Conservation (phyloP, 1,140 invertebrate species). For the Temnothorax nylanderi region DNA sequence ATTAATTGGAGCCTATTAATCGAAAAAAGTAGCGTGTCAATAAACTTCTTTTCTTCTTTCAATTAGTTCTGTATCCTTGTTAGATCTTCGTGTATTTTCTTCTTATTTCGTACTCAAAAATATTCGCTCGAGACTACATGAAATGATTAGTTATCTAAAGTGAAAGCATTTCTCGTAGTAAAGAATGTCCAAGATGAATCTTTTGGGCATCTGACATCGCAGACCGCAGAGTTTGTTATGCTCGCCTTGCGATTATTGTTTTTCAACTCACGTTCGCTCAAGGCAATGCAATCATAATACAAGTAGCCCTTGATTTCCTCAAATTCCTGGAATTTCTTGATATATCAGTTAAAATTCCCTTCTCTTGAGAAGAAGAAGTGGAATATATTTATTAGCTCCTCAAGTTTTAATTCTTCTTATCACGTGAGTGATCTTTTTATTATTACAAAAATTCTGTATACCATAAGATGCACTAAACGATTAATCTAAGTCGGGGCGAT, state of each 20-base stretch:
- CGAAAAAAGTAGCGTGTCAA: background rate
- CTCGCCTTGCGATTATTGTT: slow-evolving; percentile 16
- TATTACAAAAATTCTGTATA: background rate
- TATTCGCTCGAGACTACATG: background rate
- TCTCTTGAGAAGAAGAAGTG: background rate
- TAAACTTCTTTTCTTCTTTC: background rate
- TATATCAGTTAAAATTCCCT: background rate
- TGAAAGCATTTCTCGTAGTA: slow-evolving; percentile 15
- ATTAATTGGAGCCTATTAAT: background rate
- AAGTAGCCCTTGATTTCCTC: background rate
- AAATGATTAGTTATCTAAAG: slow-evolving; percentile 1
- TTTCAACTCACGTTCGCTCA: background rate
- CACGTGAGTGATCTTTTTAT: background rate
- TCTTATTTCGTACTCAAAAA: background rate
- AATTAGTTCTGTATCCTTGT: background rate
- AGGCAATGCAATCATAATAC: background rate
- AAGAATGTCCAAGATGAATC: slow-evolving; percentile 3
- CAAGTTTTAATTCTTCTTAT: background rate
- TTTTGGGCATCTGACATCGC: background rate
- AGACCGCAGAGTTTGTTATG: slow-evolving; percentile 24
- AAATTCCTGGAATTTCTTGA: background rate
- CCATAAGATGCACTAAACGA: background rate
- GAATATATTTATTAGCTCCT: background rate
- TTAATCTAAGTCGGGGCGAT: background rate
- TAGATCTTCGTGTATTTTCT: no score